Evolutionary conservation across 53 echinoderm and acorn worm species (phyloP), one percentile per base, ranked within the genome.

Genomic region (Holothuria scabra): DNA sequence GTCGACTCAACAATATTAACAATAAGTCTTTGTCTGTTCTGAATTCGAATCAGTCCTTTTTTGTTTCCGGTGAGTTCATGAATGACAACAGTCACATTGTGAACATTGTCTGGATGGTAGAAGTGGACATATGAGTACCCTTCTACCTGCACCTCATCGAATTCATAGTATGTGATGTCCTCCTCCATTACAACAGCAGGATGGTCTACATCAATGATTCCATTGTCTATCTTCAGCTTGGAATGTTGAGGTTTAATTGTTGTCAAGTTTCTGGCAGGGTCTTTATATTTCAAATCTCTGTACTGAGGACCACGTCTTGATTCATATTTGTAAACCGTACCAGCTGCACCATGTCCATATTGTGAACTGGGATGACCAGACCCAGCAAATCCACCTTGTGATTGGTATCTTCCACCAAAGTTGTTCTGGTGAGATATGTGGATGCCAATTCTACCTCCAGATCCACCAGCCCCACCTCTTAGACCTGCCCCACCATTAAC

Each of bases 151-250:
- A 95, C 87, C 82, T 95, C 95, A 76, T 95, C 95, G 90, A 95
- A 95, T 35, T 95, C 92, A 81, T 95, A 95, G 63, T 92, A 95
- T 69, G 81, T 74, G 22, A 87, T 90, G n/a, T 76, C 87, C 69
- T 95, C 92, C 61, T 95, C 95, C 95, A 95, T 95, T 19, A 95
- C 92, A 19, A 95, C 86, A 11, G 56, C 95, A 34, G 95, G 95
- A 76, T 95, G 90, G 59, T 95, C 89, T 28, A 92, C 92, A 68
- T 95, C 92, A 65, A 92, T 90, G 5, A 29, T 44, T n/a, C 84
- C 75, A 75, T 95, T 92, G 83, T 95, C 92, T 23, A 95, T 85
- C 69, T 88, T 92, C 60, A 95, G 66, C 48, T 92, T 92, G 33
- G 86, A 85, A 68, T 95, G 92, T 49, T 95, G 89, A 16, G 95